phyloP scores from a whole-genome alignment of 1,140 invertebrate species.

The Camponotus pennsylvanicus region DNA sequence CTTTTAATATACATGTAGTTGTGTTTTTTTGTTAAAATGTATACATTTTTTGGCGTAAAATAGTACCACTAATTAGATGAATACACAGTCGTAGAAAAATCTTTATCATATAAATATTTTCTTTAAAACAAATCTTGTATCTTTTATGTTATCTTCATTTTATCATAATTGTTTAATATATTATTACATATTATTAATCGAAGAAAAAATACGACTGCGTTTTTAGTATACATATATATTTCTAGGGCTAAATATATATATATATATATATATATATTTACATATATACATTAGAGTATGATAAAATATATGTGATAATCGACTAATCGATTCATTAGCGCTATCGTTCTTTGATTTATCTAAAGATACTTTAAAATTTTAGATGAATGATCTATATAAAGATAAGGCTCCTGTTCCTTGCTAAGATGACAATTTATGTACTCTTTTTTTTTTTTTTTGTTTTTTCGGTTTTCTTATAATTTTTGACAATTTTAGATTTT shows the following conservation, averaged over 20 bases:
- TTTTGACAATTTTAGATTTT: slow-evolving; percentile 23
- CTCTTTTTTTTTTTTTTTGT: background rate
- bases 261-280: slow-evolving; percentile 79
- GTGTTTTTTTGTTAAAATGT: slow-evolving; percentile 10
- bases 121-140: slow-evolving; percentile 10
- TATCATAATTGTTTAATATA: background rate
- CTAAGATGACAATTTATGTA: slow-evolving; percentile 40
- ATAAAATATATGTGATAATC: slow-evolving; percentile 76
- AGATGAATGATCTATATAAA: slow-evolving; percentile 59
- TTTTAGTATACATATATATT: slow-evolving; percentile 49
- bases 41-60: background rate
- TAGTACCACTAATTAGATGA: background rate
- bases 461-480: slow-evolving; percentile 20
- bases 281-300: slow-evolving; percentile 77
- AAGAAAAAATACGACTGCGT: background rate
- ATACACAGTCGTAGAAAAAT: background rate
- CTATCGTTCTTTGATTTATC: slow-evolving; percentile 56
- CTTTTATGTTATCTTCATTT: background rate
- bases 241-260: slow-evolving; percentile 71
- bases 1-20: slow-evolving; percentile 20
- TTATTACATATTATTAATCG: background rate
- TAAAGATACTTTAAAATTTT: slow-evolving; percentile 67
- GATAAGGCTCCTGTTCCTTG: slow-evolving; percentile 64
- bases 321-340: slow-evolving; percentile 60
- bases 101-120: background rate